Base-by-base conservation (phyloP, 2,797 vertebrate species). In the Triplophysa bombifrons region DNA sequence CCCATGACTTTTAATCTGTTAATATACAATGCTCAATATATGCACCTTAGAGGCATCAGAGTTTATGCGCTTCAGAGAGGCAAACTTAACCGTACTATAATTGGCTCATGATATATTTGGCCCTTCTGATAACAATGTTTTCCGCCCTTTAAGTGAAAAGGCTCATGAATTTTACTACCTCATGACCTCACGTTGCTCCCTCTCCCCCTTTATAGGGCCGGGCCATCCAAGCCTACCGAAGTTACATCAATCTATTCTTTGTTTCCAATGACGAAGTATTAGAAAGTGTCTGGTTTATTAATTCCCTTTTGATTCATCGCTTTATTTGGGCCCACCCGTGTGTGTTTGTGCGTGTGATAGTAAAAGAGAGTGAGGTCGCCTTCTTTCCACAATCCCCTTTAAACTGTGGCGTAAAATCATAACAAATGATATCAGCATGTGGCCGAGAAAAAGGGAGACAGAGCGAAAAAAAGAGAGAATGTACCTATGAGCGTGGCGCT, bases 391-490 rank as follows among this genome's bases (percentile, higher is more conserved):
- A 53, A 75, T 41, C 22, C 69, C 44, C 38, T 71, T 44, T 41
- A 53, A 71, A 78, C 46, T 53, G 56, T 63, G 46, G 20, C 0
- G n/a, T 53, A 44, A 71, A 72, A 66, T 48, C 61, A 44, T 79
- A 72, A 72, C 60, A 79, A 72, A 72, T 58, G 50, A 72, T 72
- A 72, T 65, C 69, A 66, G 69, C 50, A 22, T 66, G 77, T 48
- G 61, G 63, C 16, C 63, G 5, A 68, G 12, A 50, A 6, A 38
- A 38, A 38, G 34, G 34, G 66, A 68, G n/a, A 25, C 12, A 22
- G 41, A 68, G n/a, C 22, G 41, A 14, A n/a, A 68, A 19, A 46
- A 14, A 27, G 25, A 71, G 58, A 53, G 44, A 70, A 16, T 4
- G 16, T 71, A 64, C 48, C 76, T 76, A 66, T 34, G 46, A 70